Conservation (phyloP, 2,888 invertebrate species). For the Abscondita cerata region DNA sequence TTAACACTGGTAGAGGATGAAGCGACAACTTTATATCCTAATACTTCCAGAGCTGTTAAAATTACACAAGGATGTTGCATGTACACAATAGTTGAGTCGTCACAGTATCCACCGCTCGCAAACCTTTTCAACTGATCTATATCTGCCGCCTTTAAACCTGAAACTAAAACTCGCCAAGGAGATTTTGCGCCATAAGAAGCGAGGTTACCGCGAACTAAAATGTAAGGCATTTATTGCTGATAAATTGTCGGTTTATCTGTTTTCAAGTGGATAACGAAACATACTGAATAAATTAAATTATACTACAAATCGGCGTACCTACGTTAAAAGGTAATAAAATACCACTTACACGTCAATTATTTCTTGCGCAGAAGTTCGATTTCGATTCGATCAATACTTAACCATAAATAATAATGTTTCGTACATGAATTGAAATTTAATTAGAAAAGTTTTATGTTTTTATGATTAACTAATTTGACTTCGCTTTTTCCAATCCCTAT, state of each 20-base stretch:
- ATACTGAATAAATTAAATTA: background rate
- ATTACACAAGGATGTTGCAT: slow-evolving; percentile 88
- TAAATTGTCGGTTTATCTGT: slow-evolving; percentile 74
- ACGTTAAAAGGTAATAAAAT: background rate
- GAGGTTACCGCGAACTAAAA: slow-evolving; percentile 87
- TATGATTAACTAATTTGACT: too few species aligned
- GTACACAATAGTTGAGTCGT: slow-evolving; percentile 85
- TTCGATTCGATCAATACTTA: background rate
- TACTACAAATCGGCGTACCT: background rate
- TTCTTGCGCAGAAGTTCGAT: background rate
- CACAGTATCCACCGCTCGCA: slow-evolving; percentile 83
- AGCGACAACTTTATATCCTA: slow-evolving; percentile 88
- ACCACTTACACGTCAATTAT: slow-evolving; percentile 1
- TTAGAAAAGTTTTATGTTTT: too few species aligned
- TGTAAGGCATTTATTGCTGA: slow-evolving; percentile 78
- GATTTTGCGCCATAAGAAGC: slow-evolving; percentile 86
- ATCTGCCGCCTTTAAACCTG: slow-evolving; percentile 84
- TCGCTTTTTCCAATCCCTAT: too few species aligned
- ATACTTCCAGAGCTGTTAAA: slow-evolving; percentile 84
- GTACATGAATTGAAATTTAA: background rate
- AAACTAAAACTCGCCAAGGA: slow-evolving; percentile 87
- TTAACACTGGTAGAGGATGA: slow-evolving; percentile 86
- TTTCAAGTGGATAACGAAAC: background rate
- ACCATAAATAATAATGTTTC: background rate
- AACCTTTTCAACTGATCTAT: slow-evolving; percentile 84